Percentiles rank a stretch among this genome's conserved stretches.
Evolutionary conservation across 64 coral and sea anemone genomes (phyloP).

Genomic region (Catalaphyllia jardinei): DNA sequence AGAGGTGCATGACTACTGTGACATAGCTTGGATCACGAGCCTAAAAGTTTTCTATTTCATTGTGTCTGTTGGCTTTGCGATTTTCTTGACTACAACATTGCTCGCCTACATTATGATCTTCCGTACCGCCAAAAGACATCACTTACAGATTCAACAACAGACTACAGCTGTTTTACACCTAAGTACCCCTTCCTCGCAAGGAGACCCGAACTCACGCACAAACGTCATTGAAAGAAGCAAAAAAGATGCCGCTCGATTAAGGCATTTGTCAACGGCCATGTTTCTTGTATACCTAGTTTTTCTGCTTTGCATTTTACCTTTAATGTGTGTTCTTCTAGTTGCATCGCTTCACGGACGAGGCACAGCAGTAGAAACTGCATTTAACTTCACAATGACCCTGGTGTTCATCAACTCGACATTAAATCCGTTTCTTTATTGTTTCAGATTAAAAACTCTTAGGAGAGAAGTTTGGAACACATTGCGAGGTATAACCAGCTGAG

Average conservation of each 20-base stretch:
- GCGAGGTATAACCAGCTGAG: not conserved
- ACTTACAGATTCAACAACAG: not conserved
- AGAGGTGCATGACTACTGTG: too few relatives aligned
- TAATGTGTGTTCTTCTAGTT: not conserved
- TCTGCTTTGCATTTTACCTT: not conserved
- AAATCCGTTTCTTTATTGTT: not conserved
- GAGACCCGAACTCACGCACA: not conserved
- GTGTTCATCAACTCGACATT: not conserved
- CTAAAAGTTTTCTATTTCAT: not conserved
- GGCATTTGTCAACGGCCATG: not conserved
- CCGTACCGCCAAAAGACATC: not conserved
- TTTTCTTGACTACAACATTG: not conserved
- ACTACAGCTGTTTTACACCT: not conserved
- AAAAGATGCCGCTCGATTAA: not conserved
- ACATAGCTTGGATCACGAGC: not conserved
- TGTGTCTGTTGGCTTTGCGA: not conserved
- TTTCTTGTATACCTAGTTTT: not conserved
- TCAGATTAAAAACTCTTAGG: not conserved
- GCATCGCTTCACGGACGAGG: not conserved
- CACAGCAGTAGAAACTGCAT: not conserved
- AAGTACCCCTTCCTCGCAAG: not conserved
- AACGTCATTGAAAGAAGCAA: not conserved
- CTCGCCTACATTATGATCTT: not conserved
- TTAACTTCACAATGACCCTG: conserved; percentile 6
- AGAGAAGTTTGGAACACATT: not conserved